Conservation (phyloP, 1,140 invertebrate species). For the Marisa cornuarietis region DNA sequence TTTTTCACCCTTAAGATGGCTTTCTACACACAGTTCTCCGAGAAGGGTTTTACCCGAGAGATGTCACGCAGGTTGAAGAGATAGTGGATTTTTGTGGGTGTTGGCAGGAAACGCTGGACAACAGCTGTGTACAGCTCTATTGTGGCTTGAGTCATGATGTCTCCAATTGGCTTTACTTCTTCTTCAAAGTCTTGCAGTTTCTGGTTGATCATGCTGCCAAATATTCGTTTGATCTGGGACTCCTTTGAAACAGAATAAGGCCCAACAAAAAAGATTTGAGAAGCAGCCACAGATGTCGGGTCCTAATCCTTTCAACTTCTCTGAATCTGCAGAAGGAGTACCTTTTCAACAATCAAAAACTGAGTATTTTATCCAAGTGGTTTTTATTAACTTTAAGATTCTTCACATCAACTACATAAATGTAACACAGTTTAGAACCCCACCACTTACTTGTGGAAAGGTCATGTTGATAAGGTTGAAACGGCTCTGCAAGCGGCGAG, state of each 20-base stretch:
- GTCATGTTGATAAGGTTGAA: constrained; percentile 87
- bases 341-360: constrained; percentile 14
- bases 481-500: constrained; percentile 77
- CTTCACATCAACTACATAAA: background rate
- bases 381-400: no score
- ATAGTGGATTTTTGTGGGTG: constrained; percentile 88
- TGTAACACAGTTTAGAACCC: no score
- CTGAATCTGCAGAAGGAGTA: background rate
- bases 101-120: constrained; percentile 79
- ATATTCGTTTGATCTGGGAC: constrained; percentile 81
- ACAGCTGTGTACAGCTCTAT: constrained; percentile 81
- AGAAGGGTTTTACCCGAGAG: constrained; percentile 72
- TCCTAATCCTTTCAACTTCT: background rate
- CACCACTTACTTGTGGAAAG: constrained; percentile 72
- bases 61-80: constrained; percentile 88
- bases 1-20: no score
- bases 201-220: constrained; percentile 82
- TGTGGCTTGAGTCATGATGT: constrained; percentile 74
- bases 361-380: no score
- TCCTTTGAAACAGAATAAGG: constrained; percentile 63
- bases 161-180: constrained; percentile 76
- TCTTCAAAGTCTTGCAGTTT: constrained; percentile 80
- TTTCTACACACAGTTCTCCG: no score
- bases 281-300: background rate
- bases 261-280: background rate